phyloP scores from a whole-genome alignment of 2,888 invertebrate genomes.

The Aphidius colemani region DNA sequence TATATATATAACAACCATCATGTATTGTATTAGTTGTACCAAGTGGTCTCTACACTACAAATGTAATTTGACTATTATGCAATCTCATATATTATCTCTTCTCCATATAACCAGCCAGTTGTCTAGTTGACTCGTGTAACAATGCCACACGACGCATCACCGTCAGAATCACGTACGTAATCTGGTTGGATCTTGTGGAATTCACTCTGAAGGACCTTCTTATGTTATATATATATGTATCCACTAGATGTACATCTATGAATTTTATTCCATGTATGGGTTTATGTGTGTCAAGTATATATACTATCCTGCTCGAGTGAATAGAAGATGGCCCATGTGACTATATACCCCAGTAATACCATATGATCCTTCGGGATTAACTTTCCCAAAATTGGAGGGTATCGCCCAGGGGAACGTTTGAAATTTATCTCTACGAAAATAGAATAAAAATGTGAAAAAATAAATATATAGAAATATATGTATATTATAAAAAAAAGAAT shows the following conservation, averaged over 20 bases:
- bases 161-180: conserved; percentile 48
- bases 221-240: conserved; percentile 1
- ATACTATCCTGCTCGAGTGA: background rate
- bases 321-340: background rate
- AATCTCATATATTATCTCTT: conserved; percentile 47
- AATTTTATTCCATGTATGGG: background rate
- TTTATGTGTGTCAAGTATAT: background rate
- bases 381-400: conserved; percentile 37
- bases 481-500: no score
- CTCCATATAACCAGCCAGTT: conserved; percentile 13
- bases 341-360: conserved; percentile 22
- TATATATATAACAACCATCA: background rate
- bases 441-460: no score
- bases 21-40: conserved; percentile 13
- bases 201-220: conserved; percentile 27
- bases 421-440: no score
- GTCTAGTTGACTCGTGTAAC: conserved; percentile 31
- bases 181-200: conserved; percentile 48
- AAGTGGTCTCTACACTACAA: conserved; percentile 43
- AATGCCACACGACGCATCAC: conserved; percentile 37
- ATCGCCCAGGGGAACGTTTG: conserved; percentile 31
- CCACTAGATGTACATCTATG: background rate
- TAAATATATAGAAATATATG: no score
- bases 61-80: conserved; percentile 53
- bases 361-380: conserved; percentile 42